Evolutionary conservation across 2,888 invertebrate species (phyloP), one percentile per base, ranked within the genome.

Genomic region (Marasmarcha lunaedactyla): DNA sequence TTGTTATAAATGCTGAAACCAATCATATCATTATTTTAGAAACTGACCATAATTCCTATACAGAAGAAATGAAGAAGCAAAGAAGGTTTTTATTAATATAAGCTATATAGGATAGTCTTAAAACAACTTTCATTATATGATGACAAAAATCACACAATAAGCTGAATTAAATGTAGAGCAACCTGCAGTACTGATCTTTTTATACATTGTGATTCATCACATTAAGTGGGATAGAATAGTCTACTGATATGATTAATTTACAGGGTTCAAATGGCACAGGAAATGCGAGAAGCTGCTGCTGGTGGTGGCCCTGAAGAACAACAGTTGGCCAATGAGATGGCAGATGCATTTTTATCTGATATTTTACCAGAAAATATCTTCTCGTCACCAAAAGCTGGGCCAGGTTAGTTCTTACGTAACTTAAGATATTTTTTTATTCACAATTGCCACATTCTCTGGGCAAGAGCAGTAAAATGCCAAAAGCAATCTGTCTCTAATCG

Each of bases 41-140:
- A 77, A 97, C 98, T 9, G 99, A 99, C 71, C 98, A 99, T 68
- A 98, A 98, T 68, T 93, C 98, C 0, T 99, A 98, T 66, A 98
- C 98, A 0, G 97, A 98, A 54, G 94, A 96, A 51, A 97, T 97
- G 35, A 99, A 99, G 66, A 92, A 90, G 55, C 93, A 94, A 54
- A 87, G 96, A 48, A 86, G 88, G 84, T 84, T 62, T 55, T 4
- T 25, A 25, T 6, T 6, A 5, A 25, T 25, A 6, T 25, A 6
- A 25, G 5, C 9, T 25, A 25, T 25, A 6, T n/a, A n/a, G n/a
- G n/a, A n/a, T n/a, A n/a, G n/a, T n/a, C n/a, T 25, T 5, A 25
- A 25, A 10, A 25, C 7, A 15, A 6, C 30, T 10, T 13, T 33
- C 30, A 35, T 35, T 46, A 15, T 47, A 62, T 78, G 83, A 84